Percentiles rank a stretch among this genome's conserved stretches.
Evolutionary conservation across 1,140 invertebrate genomes (phyloP).

Genomic region (Gonioctena quinquepunctata): DNA sequence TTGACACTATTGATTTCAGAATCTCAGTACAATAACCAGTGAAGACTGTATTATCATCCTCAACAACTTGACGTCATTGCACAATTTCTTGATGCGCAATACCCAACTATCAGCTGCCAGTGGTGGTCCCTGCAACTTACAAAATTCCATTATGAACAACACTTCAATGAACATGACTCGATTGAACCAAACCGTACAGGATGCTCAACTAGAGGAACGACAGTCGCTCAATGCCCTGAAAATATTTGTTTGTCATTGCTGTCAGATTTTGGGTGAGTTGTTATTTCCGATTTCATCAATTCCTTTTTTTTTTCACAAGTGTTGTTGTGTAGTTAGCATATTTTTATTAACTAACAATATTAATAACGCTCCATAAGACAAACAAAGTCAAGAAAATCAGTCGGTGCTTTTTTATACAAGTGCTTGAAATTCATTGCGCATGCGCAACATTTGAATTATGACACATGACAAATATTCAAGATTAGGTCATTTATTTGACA

Average conservation of each 20-base stretch:
- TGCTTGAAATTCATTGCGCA: no score
- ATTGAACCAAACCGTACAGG: constrained; percentile 44
- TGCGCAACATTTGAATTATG: no score
- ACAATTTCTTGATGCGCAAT: constrained; percentile 68
- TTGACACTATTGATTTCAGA: no score
- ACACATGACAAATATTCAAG: no score
- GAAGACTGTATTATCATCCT: constrained; percentile 65
- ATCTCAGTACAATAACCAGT: constrained; percentile 58
- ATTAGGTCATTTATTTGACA: no score
- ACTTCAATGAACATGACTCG: constrained; percentile 30
- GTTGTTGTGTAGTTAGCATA: no score
- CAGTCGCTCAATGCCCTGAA: constrained; percentile 79
- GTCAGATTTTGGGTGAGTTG: constrained; percentile 70
- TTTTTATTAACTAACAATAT: no score
- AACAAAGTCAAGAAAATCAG: no score
- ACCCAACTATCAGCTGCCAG: constrained; percentile 54
- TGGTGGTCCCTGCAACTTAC: not conserved
- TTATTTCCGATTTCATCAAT: no score
- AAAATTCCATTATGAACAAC: constrained; percentile 17
- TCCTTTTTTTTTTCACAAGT: no score
- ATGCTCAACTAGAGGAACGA: constrained; percentile 60
- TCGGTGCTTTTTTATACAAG: no score
- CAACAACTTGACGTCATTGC: constrained; percentile 65
- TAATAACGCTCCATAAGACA: no score
- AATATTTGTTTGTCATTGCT: constrained; percentile 76